Conservation (phyloP, 2,888 invertebrate species). For the Keiferia lycopersicella region DNA sequence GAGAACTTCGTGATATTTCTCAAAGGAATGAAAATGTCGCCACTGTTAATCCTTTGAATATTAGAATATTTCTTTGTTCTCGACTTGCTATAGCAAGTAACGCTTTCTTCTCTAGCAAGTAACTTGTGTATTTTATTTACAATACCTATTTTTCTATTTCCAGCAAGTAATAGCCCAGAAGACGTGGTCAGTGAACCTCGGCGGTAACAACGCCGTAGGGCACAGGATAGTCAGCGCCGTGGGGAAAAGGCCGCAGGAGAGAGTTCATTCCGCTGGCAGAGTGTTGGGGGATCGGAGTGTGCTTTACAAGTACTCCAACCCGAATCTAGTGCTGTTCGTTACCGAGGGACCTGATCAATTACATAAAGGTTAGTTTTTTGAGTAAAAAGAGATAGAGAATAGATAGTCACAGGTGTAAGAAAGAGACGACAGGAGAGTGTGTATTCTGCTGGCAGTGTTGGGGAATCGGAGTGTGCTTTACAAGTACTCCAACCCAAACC, state of each 20-base stretch:
- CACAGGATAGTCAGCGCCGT: slow-evolving; percentile 84
- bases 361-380: slow-evolving; percentile 83
- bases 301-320: slow-evolving; percentile 98
- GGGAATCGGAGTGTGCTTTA: slow-evolving; percentile 98
- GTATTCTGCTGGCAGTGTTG: slow-evolving; percentile 97
- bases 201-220: slow-evolving; percentile 76
- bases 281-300: slow-evolving; percentile 98
- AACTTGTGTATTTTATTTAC: no score
- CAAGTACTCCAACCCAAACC: slow-evolving; percentile 99
- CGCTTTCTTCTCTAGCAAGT: no score
- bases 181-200: slow-evolving; percentile 88
- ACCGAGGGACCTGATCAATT: slow-evolving; percentile 88
- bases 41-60: no score
- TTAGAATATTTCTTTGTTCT: no score
- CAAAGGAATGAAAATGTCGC: no score
- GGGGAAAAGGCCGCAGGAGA: slow-evolving; percentile 85
- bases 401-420: slow-evolving; percentile 82
- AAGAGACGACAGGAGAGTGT: slow-evolving; percentile 88
- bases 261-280: slow-evolving; percentile 96
- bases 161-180: slow-evolving; percentile 82
- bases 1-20: no score
- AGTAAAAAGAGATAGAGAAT: neutral
- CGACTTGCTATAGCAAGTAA: no score
- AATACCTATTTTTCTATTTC: no score
- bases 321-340: slow-evolving; percentile 94